phyloP scores from a whole-genome alignment of 2,888 invertebrate species.

The Sphaeridia pumilis region DNA sequence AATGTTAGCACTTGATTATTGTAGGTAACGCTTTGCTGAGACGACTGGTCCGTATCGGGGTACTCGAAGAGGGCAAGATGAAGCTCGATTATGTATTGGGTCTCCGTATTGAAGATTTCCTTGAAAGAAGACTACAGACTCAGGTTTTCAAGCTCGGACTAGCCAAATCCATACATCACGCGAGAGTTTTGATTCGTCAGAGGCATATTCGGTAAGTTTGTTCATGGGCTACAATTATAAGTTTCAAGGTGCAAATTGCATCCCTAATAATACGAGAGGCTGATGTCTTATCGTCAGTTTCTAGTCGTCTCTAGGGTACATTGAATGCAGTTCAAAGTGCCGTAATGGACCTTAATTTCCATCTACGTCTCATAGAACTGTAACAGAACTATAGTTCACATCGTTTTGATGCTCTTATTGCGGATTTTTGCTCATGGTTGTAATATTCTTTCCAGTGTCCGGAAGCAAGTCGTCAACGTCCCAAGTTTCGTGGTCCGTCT shows the following conservation, averaged over 20 bases:
- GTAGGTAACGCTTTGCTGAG: conserved; percentile 93
- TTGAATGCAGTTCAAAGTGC: conserved; percentile 27
- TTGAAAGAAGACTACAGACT: conserved; percentile 97
- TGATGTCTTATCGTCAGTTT: not conserved
- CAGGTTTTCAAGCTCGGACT: conserved; percentile 98
- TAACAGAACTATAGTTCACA: conserved; percentile 12
- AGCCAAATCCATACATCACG: conserved; percentile 99
- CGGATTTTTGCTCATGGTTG: too few species aligned
- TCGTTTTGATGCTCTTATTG: not conserved
- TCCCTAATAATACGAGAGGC: not conserved
- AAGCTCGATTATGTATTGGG: conserved; percentile 99
- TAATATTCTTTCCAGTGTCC: conserved; percentile 65
- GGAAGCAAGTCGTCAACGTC: conserved; percentile 98
- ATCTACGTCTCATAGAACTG: conserved; percentile 28
- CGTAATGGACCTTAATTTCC: conserved; percentile 18
- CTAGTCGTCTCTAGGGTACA: conserved; percentile 5
- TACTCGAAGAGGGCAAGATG: conserved; percentile 94
- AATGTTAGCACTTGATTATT: too few species aligned
- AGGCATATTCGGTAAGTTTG: conserved; percentile 97
- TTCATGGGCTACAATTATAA: not conserved
- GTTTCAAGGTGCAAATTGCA: too few species aligned
- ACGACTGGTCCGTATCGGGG: conserved; percentile 95
- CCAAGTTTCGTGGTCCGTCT: conserved; percentile 93
- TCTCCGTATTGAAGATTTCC: conserved; percentile 97
- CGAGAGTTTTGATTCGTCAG: conserved; percentile 95